Evolutionary conservation across 2,888 invertebrate species (phyloP), one percentile per base, ranked within the genome.

Genomic region (Reticulitermes lucifugus): DNA sequence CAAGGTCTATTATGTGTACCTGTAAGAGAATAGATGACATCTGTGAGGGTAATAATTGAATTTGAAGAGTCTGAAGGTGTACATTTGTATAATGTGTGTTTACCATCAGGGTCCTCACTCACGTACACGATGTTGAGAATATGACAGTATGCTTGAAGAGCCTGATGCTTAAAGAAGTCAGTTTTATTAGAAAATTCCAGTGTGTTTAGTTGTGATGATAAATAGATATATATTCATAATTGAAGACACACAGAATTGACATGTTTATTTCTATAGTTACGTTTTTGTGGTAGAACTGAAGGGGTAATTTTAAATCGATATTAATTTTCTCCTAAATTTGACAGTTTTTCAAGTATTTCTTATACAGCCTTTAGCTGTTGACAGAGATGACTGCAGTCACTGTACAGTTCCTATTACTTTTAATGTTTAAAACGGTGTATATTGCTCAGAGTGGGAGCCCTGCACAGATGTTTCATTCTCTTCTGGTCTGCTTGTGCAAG

Each of bases 331-430:
- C 2, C 25, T 9, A 25, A 65, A 65, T n/a, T 65, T 60, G n/a
- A 60, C 18, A 22, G n/a, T 18, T 21, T 12, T 60, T 21, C 22
- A 14, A 60, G 18, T 60, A 60, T 60, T 60, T 60, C 1, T 7
- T 60, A 60, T 60, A 1, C 60, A 60, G 60, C 18, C 14, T 18
- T 60, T 18, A 21, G 22, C n/a, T 0, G n/a, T 60, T 22, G 18
- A 6, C 7, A 0, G 18, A 43, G 43, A 75, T 75, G 12, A n/a
- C 35, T 43, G 21, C 10, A n/a, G 77, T 51, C 51, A 14, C 51
- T 51, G n/a, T 43, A 43, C 75, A 75, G 75, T 75, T 75, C 75
- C 75, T 75, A 75, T 75, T 75, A 75, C 12, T 75, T 75, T 75
- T 75, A 75, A 35, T 43, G 35, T 75, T 75, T 18, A 75, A 14